Evolutionary conservation across 2,113 vertebrate species (phyloP), one percentile per base, ranked within the genome.

Genomic region (Amazona guildingii): DNA sequence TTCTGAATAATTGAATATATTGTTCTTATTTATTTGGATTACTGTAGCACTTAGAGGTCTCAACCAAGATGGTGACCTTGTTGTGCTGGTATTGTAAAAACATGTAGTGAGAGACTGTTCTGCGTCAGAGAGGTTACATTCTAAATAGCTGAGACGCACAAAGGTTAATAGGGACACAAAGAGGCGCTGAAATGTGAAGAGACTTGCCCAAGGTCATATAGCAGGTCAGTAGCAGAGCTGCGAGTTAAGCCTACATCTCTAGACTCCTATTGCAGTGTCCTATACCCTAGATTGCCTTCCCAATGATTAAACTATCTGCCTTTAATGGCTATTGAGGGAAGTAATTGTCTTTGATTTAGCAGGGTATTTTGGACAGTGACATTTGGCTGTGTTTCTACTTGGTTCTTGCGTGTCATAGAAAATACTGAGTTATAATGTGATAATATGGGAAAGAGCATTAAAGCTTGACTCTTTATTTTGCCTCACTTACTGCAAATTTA

Each of bases 111-210:
- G 95, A 96, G 94, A 95, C 92, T 89, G 92, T 95, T 96, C 66
- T 95, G 95, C 88, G 29, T 94, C 91, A 96, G 81, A 96, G 92
- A 85, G 95, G 94, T 95, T 97, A 96, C 94, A 93, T 94, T 95
- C 96, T 96, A 96, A 97, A 96, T 96, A 97, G 94, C 96, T 88
- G 86, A 97, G 95, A 95, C 0, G 63, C 70, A 84, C 96, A 97
- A 94, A 97, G 96, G 95, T 97, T 97, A 97, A 96, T 96, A 97
- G 96, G 96, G 95, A 96, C 92, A 92, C 92, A 96, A 97, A 97
- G 95, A 97, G 95, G 94, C 82, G 78, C 95, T 96, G 96, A 96
- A 94, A 96, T 95, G 96, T 95, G 96, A 97, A 96, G 91, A 96
- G 96, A 97, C 96, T 95, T 96, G 94, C 95, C 94, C 95, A 97